Percentiles rank a stretch among this genome's conserved stretches.
These are phyloP conservation scores for Scotopteryx bipunctaria DNA, from an alignment of 2,888 invertebrate genomes.

Conservation along the genomic window DNA sequence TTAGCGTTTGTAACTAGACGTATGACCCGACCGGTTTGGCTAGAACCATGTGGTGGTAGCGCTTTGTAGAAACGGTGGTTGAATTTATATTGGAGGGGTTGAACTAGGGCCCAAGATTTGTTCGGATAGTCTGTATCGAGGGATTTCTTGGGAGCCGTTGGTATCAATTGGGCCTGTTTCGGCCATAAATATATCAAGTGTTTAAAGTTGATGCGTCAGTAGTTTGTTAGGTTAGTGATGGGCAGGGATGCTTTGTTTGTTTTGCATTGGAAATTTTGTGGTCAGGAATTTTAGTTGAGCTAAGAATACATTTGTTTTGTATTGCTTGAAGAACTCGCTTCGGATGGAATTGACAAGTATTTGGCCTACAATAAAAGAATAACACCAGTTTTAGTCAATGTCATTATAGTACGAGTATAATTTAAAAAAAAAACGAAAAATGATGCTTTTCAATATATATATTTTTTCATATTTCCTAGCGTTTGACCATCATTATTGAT, in stretches of 20 bases:
- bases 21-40: constrained; percentile 27
- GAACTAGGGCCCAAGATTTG: constrained; percentile 54
- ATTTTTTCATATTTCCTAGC: no score
- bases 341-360: no score
- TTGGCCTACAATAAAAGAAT: no score
- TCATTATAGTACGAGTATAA: no score
- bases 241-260: constrained; percentile 11
- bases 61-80: constrained; percentile 9
- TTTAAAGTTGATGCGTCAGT: constrained; percentile 48
- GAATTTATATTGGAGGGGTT: constrained; percentile 20
- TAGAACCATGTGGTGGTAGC: constrained; percentile 2
- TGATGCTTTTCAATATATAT: no score
- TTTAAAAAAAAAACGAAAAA: no score
- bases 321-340: no score
- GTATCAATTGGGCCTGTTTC: constrained; percentile 59
- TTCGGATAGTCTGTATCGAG: constrained; percentile 52
- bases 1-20: constrained; percentile 48
- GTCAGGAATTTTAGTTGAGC: constrained; percentile 1
- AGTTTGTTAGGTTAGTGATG: constrained; percentile 14
- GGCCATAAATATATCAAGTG: constrained; percentile 65
- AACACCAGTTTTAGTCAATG: no score
- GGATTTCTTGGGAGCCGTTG: constrained; percentile 61
- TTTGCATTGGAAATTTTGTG: constrained; percentile 19
- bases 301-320: not conserved
- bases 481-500: no score